Conservation (phyloP, 2,797 vertebrate species). For the Oophaga sylvatica region DNA sequence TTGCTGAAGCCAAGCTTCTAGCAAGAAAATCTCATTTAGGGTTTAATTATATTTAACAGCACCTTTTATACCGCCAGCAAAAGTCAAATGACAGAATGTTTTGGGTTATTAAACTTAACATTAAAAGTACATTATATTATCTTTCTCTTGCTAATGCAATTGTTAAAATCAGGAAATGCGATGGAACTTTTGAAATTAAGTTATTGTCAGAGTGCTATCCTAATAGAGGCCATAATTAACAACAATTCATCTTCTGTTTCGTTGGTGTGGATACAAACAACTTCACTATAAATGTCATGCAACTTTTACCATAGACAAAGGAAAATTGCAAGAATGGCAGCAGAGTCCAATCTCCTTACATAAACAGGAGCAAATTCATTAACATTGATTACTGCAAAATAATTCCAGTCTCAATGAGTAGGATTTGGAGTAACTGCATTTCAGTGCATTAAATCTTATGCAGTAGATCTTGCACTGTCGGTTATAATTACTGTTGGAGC, state of each 20-base stretch:
- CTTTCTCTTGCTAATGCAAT: constrained; percentile 52
- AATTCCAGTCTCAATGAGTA: not conserved
- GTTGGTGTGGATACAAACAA: constrained; percentile 33
- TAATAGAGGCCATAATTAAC: constrained; percentile 52
- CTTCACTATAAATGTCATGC: constrained; percentile 34
- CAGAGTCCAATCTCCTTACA: not conserved
- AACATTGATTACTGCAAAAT: not conserved
- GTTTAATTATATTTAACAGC: constrained; percentile 61
- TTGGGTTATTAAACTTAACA: constrained; percentile 61
- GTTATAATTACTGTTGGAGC: not conserved
- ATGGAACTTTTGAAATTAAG: constrained; percentile 54
- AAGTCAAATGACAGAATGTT: constrained; percentile 60
- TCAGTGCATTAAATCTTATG: not conserved
- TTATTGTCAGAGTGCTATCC: constrained; percentile 40
- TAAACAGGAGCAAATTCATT: not conserved
- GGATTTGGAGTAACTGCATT: not conserved
- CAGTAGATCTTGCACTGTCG: not conserved
- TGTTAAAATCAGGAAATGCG: constrained; percentile 50
- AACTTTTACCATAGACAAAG: constrained; percentile 5
- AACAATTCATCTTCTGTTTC: constrained; percentile 40
- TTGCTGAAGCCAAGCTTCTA: constrained; percentile 48
- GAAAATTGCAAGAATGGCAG: constrained; percentile 4
- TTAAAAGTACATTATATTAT: constrained; percentile 62
- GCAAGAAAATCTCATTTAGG: constrained; percentile 61
- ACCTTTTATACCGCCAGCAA: constrained; percentile 55